Evolutionary conservation across 2,888 invertebrate genomes (phyloP).

Genomic region (Acleris cristana): DNA sequence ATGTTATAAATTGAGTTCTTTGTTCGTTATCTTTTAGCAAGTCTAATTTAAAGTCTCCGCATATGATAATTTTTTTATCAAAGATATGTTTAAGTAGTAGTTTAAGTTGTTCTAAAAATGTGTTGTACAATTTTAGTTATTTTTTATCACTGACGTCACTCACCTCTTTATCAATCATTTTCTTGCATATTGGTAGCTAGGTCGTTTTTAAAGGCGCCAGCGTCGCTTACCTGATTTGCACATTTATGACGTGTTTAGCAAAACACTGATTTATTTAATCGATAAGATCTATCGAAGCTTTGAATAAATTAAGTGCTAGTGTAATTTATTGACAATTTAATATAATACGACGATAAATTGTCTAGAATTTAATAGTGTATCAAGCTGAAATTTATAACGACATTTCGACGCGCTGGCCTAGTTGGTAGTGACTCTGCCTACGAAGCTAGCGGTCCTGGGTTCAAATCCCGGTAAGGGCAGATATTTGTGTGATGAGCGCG

Average conservation of each 20-base stretch:
- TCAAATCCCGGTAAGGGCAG: too few relatives aligned
- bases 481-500: too few relatives aligned
- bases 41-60: background rate
- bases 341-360: background rate
- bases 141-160: background rate
- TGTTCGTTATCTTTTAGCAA: background rate
- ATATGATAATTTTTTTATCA: too few relatives aligned
- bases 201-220: too few relatives aligned
- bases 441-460: too few relatives aligned
- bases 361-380: too few relatives aligned
- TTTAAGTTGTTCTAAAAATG: background rate
- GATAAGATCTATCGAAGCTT: conserved; percentile 10
- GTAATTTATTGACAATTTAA: conserved; percentile 3
- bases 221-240: too few relatives aligned
- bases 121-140: background rate
- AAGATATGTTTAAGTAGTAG: background rate
- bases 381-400: background rate
- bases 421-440: too few relatives aligned
- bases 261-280: background rate
- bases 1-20: too few relatives aligned
- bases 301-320: conserved; percentile 23
- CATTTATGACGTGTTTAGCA: too few relatives aligned
- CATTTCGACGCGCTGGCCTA: too few relatives aligned
- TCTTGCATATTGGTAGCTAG: background rate
- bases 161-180: background rate